These are phyloP conservation scores for Ricordea florida DNA, from an alignment of 92 coral and sea anemone genomes.

Conservation along the genomic window DNA sequence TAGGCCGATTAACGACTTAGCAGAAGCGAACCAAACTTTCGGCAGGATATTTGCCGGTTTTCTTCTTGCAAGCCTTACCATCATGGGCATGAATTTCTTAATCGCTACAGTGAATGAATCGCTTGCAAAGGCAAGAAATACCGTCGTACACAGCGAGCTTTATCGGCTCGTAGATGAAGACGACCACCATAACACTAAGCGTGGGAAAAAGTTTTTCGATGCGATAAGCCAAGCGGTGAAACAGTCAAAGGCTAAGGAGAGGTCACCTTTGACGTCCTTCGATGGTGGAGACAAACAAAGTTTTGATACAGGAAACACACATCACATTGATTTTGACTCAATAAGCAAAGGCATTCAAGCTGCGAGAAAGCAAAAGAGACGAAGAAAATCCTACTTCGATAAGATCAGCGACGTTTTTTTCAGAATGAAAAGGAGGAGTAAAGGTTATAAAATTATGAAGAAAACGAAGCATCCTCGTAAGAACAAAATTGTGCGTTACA, in stretches of 20 bases:
- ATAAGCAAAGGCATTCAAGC: not conserved
- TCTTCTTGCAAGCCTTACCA: conserved; percentile 27
- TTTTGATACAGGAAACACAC: not conserved
- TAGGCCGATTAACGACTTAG: not conserved
- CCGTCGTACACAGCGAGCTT: not conserved
- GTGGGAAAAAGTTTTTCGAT: not conserved
- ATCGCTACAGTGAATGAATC: conserved; percentile 55
- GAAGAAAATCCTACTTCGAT: too few relatives aligned
- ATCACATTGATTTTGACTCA: not conserved
- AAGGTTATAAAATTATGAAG: too few relatives aligned
- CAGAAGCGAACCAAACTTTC: not conserved
- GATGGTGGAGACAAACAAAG: not conserved
- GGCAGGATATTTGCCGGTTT: conserved; percentile 1
- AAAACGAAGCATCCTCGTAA: too few relatives aligned
- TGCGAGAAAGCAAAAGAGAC: not conserved
- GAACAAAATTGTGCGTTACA: too few relatives aligned
- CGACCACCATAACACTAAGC: not conserved
- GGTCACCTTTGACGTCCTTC: not conserved
- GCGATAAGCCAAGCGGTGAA: not conserved
- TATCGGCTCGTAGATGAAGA: not conserved
- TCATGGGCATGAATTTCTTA: conserved; percentile 53
- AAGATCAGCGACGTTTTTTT: too few relatives aligned
- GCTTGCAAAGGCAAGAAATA: not conserved
- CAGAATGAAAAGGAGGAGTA: too few relatives aligned
- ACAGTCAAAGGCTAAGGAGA: not conserved